Conservation (phyloP, 2,113 vertebrate species). For the Fulica atra region DNA sequence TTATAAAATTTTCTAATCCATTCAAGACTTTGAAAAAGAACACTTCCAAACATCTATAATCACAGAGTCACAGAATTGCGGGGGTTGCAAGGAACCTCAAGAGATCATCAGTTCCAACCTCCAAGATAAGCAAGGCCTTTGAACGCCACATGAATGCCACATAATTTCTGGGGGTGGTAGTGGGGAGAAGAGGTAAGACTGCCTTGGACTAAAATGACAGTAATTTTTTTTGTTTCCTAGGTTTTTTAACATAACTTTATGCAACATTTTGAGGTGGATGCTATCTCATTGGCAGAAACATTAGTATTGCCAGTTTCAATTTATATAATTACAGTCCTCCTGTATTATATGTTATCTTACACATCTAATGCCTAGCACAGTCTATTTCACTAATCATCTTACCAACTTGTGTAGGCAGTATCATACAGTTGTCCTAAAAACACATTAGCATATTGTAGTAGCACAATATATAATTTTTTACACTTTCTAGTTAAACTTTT, state of each 20-base stretch:
- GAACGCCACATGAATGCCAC: not conserved
- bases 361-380: not conserved
- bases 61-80: too few species aligned
- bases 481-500: not conserved
- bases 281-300: not conserved
- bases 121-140: not conserved
- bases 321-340: not conserved
- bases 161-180: not conserved
- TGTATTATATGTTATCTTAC: too few species aligned
- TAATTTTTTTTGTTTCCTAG: not conserved
- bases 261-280: not conserved
- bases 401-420: not conserved
- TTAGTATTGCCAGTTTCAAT: not conserved
- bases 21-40: not conserved
- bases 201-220: not conserved
- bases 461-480: not conserved
- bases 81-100: too few species aligned
- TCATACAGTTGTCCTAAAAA: not conserved
- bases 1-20: not conserved
- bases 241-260: not conserved
- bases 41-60: not conserved
- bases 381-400: not conserved
- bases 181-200: fast-evolving
- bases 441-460: not conserved
- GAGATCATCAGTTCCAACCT: too few species aligned